These are phyloP conservation scores for Trissonchulus sp. DNA, from an alignment of 2,888 invertebrate species.

Conservation along the genomic window DNA sequence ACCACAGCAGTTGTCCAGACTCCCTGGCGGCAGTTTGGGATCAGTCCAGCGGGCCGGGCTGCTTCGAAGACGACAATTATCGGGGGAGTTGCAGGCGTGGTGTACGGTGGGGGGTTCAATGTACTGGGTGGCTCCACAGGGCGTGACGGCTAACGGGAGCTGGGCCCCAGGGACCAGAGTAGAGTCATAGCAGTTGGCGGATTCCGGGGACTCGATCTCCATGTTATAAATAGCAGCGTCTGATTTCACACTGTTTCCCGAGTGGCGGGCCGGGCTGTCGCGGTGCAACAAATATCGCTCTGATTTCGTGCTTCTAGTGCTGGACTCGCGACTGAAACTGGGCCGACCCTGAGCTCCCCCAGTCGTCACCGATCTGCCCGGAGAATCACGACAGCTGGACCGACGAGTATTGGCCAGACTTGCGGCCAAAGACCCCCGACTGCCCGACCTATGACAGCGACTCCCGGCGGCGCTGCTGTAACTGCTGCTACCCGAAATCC, in stretches of 20 bases:
- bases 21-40: conserved; percentile 13
- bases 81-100: neutral
- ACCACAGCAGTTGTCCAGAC: neutral
- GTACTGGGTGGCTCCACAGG: no score
- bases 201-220: no score
- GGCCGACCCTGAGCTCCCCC: neutral
- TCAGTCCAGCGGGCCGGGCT: conserved; percentile 16
- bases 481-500: neutral
- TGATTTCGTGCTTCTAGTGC: neutral
- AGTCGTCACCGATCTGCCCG: neutral
- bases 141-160: no score
- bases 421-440: neutral
- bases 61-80: neutral
- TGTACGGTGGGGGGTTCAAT: no score
- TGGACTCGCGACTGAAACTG: neutral
- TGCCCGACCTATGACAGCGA: neutral
- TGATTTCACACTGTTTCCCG: neutral
- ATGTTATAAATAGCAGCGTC: no score
- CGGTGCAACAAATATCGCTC: neutral
- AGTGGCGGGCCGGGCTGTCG: neutral
- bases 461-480: no score
- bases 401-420: neutral
- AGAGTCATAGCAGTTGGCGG: no score
- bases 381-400: conserved; percentile 19
- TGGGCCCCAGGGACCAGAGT: no score